Evolutionary conservation across 2,888 invertebrate genomes (phyloP).

Genomic region (Nemapogon koenigi): DNA sequence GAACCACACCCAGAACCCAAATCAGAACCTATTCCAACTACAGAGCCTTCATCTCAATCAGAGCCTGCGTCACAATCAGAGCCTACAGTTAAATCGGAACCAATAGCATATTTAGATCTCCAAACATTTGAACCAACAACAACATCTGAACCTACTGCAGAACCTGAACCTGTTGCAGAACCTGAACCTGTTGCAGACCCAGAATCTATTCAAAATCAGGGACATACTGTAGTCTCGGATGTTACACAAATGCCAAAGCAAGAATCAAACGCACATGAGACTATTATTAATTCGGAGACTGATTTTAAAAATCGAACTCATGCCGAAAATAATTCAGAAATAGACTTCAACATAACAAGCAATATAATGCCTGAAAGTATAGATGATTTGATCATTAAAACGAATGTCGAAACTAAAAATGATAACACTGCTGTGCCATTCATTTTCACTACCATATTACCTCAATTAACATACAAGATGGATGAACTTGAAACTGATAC

Average conservation of each 20-base stretch:
- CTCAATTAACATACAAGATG: too few species aligned
- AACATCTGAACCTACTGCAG: conserved; percentile 21
- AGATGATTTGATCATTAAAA: too few species aligned
- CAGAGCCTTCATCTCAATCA: conserved; percentile 24
- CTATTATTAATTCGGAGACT: conserved; percentile 12
- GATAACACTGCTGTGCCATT: too few species aligned
- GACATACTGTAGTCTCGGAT: conserved; percentile 14
- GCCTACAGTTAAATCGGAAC: conserved; percentile 34
- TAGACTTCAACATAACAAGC: too few species aligned
- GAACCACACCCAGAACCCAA: conserved; percentile 35
- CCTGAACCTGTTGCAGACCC: conserved; percentile 22
- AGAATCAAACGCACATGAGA: conserved; percentile 10
- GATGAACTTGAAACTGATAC: conserved; percentile 11
- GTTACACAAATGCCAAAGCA: conserved; percentile 15
- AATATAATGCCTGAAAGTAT: too few species aligned
- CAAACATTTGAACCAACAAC: conserved; percentile 24
- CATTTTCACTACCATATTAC: too few species aligned
- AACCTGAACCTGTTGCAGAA: conserved; percentile 14
- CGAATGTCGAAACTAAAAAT: too few species aligned
- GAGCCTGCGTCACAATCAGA: conserved; percentile 23
- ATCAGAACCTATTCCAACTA: conserved; percentile 33
- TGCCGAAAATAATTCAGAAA: too few species aligned
- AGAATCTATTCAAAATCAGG: background rate
- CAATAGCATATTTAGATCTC: conserved; percentile 35
- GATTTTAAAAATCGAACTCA: conserved; percentile 16